Base-by-base conservation (phyloP, 2,113 vertebrate genomes). In the Romanogobio albipinnatus region DNA sequence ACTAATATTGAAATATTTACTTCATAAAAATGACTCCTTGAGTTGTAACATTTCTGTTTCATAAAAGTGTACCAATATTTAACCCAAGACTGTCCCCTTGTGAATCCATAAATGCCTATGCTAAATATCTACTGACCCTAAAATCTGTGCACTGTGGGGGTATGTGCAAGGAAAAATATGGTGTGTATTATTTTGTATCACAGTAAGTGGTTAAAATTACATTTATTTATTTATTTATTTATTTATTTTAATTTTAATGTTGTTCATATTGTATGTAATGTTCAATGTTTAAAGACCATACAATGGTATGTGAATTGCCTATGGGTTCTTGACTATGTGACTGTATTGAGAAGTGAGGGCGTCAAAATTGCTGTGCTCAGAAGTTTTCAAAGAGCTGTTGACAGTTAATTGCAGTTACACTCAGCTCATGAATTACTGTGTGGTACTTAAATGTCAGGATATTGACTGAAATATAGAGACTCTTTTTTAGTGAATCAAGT, bases 381-480 rank as follows among this genome's bases (percentile, higher is more conserved):
- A 83, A 77, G 59, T 84, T 77, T 83, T 83, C 68, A 89, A 56
- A 82, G 80, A 59, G 76, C 66, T 33, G 56, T 86, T 81, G 88
- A 87, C 79, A 79, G 85, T 86, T 86, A 89, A 89, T 89, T 85
- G 84, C 82, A 61, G 62, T 85, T 36, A 71, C 53, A 79, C 75
- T 87, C 29, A 74, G 47, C 13, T 33, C 36, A 80, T 73, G 75
- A 85, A 85, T 88, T 75, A 86, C 74, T 83, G 59, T 6, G 68
- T 68, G 82, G 53, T 58, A 75, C 82, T 86, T 88, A 85, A 89
- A 88, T 84, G 82, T 76, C 68, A 82, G 24, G 33, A 81, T 88
- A 88, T 88, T 81, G 79, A 87, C 77, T 87, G 68, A 84, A 84
- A 89, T 83, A 62, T 86, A 85, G 86, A 83, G 82, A 83, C 70